Evolutionary conservation across 1,140 invertebrate genomes (phyloP), one percentile per base, ranked within the genome.

Genomic region (Triops longicaudatus): DNA sequence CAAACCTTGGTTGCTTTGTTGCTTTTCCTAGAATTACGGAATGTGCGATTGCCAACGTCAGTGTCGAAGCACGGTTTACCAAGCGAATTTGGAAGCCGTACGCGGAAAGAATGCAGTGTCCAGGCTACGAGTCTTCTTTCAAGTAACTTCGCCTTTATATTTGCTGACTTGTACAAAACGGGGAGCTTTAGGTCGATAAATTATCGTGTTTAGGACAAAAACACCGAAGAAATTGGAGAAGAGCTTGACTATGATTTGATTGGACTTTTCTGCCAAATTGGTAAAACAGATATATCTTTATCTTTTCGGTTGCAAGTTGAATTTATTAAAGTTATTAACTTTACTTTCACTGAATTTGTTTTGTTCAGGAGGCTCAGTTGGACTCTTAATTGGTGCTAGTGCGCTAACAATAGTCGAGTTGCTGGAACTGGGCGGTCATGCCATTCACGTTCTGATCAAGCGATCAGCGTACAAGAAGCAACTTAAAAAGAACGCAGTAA

Each of bases 41-140:
- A 31, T 26, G 11, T 77, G 76, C 41, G 44, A 73, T 27, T 77
- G 76, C 37, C 63, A n/a, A 28, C 72, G 26, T 11, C 72, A 31
- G 28, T 77, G 76, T 43, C 37, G 22, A 3, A 43, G 31, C 17
- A 74, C 74, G 3, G 37, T 42, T 63, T 75, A 77, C 28, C 11
- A 77, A 73, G 41, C 42, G 10, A 43, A 77, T 73, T 73, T 26
- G 7, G 76, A 73, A 41, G 12, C 73, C 2, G 72, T 72, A 26
- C 41, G 42, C 26, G 72, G 28, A 17, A 77, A 42, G 73, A 17
- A 27, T 1, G 10, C 14, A 14, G 41, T 41, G 9, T 41, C 73
- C 50, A 72, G 76, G 11, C 73, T 77, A 17, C 76, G 76, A 1
- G 72, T 77, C 22, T 77, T 77, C 72, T 77, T 73, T 73, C 76